Percentiles rank a stretch among this genome's conserved stretches.
Conservation (phyloP, 1,140 invertebrate species). For the Drosophila kohkoa region DNA sequence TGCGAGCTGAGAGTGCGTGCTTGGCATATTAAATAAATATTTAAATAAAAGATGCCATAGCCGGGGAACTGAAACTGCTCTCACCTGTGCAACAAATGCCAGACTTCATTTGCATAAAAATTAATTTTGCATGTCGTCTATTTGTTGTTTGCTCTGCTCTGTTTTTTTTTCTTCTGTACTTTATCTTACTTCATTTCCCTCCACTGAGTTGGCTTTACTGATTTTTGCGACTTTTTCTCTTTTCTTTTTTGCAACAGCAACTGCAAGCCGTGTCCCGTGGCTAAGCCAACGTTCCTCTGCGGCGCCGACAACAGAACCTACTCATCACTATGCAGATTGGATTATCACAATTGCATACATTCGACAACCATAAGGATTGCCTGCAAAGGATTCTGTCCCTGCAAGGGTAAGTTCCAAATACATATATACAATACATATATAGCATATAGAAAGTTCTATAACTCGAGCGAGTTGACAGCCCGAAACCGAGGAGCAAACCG, state of each 20-base stretch:
- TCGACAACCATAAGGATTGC: conserved; percentile 89
- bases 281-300: conserved; percentile 93
- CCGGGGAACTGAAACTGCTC: conserved; percentile 5
- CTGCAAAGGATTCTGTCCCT: conserved; percentile 96
- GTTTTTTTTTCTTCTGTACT: conserved; percentile 5
- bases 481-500: conserved; percentile 40
- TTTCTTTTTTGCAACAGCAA: conserved; percentile 85
- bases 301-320: conserved; percentile 97
- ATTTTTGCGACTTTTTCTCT: conserved; percentile 39
- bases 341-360: conserved; percentile 97
- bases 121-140: conserved; percentile 82
- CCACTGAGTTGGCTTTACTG: conserved; percentile 53
- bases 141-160: conserved; percentile 57
- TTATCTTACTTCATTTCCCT: conserved; percentile 33
- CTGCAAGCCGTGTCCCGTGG: conserved; percentile 92
- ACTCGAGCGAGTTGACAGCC: conserved; percentile 23
- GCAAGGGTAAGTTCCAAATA: conserved; percentile 86
- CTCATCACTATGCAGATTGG: conserved; percentile 94
- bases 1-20: conserved; percentile 57
- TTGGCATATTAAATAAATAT: conserved; percentile 78
- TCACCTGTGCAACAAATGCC: conserved; percentile 29
- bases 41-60: conserved; percentile 68
- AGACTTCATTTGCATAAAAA: conserved; percentile 79
- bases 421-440: conserved; percentile 21
- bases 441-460: conserved; percentile 1